phyloP scores from a whole-genome alignment of 2,113 vertebrate species.

The Apodemus sylvaticus region DNA sequence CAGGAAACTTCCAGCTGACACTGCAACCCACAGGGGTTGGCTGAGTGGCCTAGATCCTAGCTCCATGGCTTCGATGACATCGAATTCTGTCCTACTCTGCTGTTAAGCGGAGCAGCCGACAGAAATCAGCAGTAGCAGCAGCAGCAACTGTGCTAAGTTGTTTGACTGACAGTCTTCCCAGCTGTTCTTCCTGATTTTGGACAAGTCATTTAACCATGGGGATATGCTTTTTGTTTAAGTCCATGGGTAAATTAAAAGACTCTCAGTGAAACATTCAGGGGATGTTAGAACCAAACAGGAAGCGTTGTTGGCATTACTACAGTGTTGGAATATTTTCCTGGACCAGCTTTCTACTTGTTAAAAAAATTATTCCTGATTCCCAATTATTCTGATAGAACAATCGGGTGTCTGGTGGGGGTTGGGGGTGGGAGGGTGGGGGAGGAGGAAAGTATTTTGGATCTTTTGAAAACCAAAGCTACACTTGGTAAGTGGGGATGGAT shows the following conservation, averaged over 20 bases:
- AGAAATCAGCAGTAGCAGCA: not conserved
- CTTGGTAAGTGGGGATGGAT: not conserved
- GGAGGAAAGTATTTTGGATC: not conserved
- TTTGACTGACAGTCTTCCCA: not conserved
- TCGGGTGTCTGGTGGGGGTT: too few species aligned
- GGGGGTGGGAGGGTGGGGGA: too few species aligned
- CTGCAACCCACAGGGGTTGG: not conserved
- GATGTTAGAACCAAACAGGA: not conserved
- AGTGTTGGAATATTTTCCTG: not conserved
- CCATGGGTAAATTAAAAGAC: not conserved
- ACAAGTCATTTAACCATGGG: not conserved
- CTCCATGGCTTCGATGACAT: not conserved
- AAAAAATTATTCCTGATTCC: not conserved
- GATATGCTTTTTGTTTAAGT: not conserved
- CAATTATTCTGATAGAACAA: not conserved
- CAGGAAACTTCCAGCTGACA: too few species aligned
- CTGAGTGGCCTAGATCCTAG: not conserved
- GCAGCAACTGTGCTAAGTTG: not conserved
- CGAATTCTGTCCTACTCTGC: not conserved
- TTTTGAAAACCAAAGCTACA: constrained; percentile 17
- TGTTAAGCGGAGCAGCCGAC: not conserved
- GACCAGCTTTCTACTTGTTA: not conserved
- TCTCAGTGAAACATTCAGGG: not conserved
- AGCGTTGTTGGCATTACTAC: not conserved
- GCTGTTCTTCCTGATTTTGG: not conserved